Conservation (phyloP, 2,797 vertebrate species). For the Odontamblyopus rebecca region DNA sequence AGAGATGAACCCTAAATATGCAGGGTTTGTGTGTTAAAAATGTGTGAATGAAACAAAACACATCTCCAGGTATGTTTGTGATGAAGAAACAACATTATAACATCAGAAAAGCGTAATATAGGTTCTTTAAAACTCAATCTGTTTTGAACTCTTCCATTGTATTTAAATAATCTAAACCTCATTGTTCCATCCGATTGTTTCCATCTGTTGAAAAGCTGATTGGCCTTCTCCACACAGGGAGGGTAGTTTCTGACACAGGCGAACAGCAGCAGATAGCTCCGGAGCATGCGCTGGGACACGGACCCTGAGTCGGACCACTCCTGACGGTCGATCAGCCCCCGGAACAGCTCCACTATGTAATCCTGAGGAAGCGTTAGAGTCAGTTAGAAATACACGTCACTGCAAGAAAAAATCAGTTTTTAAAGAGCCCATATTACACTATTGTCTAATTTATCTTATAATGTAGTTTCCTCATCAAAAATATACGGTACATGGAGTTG, state of each 20-base stretch:
- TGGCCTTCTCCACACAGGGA: conserved; percentile 82
- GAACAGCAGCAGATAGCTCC: conserved; percentile 82
- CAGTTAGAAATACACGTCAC: background rate
- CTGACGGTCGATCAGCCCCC: conserved; percentile 82
- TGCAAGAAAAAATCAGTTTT: no score
- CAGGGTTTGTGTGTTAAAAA: no score
- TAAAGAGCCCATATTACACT: no score
- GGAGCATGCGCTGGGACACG: conserved; percentile 79
- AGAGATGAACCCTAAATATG: no score
- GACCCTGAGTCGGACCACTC: conserved; percentile 86
- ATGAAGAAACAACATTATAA: no score
- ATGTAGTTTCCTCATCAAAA: no score
- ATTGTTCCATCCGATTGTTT: conserved; percentile 81
- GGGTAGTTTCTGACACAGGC: conserved; percentile 80
- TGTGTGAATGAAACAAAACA: no score
- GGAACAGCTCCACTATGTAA: conserved; percentile 84
- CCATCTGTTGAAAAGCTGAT: conserved; percentile 81
- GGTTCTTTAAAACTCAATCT: no score
- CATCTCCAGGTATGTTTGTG: no score
- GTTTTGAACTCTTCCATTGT: background rate
- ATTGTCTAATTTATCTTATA: no score
- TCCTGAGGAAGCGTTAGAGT: conserved; percentile 64
- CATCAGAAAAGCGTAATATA: no score
- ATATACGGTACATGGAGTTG: no score
- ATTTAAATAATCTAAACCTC: conserved; percentile 68